Evolutionary conservation across 1,140 invertebrate species (phyloP).

Genomic region (Tetranychus urticae): DNA sequence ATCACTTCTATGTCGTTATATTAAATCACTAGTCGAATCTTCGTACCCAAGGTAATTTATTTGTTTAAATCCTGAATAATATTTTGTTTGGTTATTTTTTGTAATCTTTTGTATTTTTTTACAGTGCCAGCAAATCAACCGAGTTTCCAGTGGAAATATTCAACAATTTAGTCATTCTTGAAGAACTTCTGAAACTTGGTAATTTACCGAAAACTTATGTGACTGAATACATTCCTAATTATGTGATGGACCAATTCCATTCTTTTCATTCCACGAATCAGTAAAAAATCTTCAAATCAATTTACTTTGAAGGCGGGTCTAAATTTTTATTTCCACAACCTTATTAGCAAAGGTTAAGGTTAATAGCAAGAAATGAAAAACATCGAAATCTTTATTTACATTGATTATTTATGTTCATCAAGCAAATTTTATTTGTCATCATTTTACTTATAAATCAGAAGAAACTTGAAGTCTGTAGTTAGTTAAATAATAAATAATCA

Average conservation of each 20-base stretch:
- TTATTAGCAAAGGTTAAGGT: too few species aligned
- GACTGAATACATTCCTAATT: conserved; percentile 3
- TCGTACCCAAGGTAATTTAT: background rate
- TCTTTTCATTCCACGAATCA: background rate
- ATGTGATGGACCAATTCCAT: conserved; percentile 7
- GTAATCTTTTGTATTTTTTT: background rate
- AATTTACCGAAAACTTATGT: conserved; percentile 20
- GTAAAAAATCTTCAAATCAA: too few species aligned
- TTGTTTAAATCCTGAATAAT: too few species aligned
- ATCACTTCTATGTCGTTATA: background rate
- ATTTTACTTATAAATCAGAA: too few species aligned
- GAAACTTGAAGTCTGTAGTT: too few species aligned
- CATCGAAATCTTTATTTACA: too few species aligned
- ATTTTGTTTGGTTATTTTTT: background rate
- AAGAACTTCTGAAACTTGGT: conserved; percentile 22
- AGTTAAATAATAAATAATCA: too few species aligned
- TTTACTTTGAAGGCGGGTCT: too few species aligned
- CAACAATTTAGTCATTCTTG: conserved; percentile 21
- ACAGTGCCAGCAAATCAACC: conserved; percentile 13
- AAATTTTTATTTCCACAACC: too few species aligned
- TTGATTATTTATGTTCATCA: too few species aligned
- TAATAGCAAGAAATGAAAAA: too few species aligned
- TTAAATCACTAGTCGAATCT: background rate
- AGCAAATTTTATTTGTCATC: too few species aligned
- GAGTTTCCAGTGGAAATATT: conserved; percentile 22